phyloP scores from a whole-genome alignment of 2,797 vertebrate genomes.

The Austrolebias charrua region DNA sequence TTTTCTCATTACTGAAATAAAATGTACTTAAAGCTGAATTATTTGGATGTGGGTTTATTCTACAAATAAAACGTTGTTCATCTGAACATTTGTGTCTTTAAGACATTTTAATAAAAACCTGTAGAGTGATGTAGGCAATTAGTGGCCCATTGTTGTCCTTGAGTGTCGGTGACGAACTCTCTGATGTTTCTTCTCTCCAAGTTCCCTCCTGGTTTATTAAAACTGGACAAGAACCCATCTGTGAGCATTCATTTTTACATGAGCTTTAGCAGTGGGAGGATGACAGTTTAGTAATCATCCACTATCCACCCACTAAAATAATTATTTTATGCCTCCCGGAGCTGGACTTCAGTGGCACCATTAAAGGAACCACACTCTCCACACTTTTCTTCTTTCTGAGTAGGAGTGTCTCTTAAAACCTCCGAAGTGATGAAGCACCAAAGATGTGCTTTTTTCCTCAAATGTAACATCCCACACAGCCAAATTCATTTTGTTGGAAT shows the following conservation, averaged over 20 bases:
- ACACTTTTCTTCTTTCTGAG: constrained; percentile 39
- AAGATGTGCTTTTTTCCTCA: constrained; percentile 25
- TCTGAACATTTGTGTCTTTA: background rate
- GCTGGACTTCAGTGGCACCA: constrained; percentile 44
- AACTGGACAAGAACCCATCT: constrained; percentile 40
- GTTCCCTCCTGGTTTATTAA: constrained; percentile 37
- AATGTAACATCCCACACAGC: constrained; percentile 16
- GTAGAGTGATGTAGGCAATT: constrained; percentile 24
- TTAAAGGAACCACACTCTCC: constrained; percentile 46
- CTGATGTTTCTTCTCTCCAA: constrained; percentile 28
- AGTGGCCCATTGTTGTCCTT: constrained; percentile 32
- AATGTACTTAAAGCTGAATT: constrained; percentile 4
- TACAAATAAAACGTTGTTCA: background rate
- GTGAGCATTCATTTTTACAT: constrained; percentile 27
- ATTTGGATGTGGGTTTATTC: constrained; percentile 7
- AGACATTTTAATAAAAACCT: constrained; percentile 13
- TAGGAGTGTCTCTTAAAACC: constrained; percentile 46
- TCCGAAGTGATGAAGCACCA: constrained; percentile 27
- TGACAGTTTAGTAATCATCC: constrained; percentile 57
- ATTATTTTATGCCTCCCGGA: constrained; percentile 53
- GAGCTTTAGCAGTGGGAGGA: constrained; percentile 44
- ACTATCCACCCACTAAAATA: constrained; percentile 55
- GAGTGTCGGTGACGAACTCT: constrained; percentile 24
- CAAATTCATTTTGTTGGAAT: constrained; percentile 14
- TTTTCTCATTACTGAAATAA: constrained; percentile 31